These are phyloP conservation scores for Tillus elongatus DNA, from an alignment of 2,888 invertebrate genomes.

Conservation along the genomic window DNA sequence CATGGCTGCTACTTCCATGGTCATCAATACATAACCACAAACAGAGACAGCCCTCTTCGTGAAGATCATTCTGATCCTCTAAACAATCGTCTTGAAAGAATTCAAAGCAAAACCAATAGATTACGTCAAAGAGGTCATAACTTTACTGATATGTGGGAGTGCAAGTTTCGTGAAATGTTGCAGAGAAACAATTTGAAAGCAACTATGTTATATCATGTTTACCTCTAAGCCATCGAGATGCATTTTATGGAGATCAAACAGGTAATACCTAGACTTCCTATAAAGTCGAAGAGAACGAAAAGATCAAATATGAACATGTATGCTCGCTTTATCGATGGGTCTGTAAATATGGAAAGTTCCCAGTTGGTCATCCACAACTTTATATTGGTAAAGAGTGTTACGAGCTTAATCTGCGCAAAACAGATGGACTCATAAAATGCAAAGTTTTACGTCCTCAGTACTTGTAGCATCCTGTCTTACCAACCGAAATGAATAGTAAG, in stretches of 20 bases:
- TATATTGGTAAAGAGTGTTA: slow-evolving; percentile 19
- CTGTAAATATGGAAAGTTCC: slow-evolving; percentile 25
- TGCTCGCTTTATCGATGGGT: slow-evolving; percentile 28
- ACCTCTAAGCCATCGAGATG: slow-evolving; percentile 18
- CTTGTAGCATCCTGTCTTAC: slow-evolving; percentile 27
- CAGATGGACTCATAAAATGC: slow-evolving; percentile 14
- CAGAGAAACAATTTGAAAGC: slow-evolving; percentile 8
- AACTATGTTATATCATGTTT: slow-evolving; percentile 12
- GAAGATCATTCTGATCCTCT: slow-evolving; percentile 11
- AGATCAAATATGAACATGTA: slow-evolving; percentile 25
- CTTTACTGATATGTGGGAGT: slow-evolving; percentile 19
- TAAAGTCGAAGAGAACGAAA: slow-evolving; percentile 10
- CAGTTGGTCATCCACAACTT: slow-evolving; percentile 25
- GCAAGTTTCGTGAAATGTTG: slow-evolving; percentile 14
- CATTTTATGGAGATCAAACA: slow-evolving; percentile 18
- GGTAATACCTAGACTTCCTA: slow-evolving; percentile 4
- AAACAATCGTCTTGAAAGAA: slow-evolving; percentile 12
- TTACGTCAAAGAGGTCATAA: slow-evolving; percentile 12
- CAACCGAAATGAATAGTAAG: slow-evolving; percentile 17
- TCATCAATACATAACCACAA: slow-evolving; percentile 28
- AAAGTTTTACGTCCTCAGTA: slow-evolving; percentile 18
- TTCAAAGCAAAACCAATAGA: slow-evolving; percentile 12
- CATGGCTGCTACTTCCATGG: slow-evolving; percentile 19
- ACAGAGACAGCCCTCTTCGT: slow-evolving; percentile 21
- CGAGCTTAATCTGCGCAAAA: slow-evolving; percentile 10